These are phyloP conservation scores for Anadara kagoshimensis DNA, from an alignment of 1,140 invertebrate species.

Conservation along the genomic window DNA sequence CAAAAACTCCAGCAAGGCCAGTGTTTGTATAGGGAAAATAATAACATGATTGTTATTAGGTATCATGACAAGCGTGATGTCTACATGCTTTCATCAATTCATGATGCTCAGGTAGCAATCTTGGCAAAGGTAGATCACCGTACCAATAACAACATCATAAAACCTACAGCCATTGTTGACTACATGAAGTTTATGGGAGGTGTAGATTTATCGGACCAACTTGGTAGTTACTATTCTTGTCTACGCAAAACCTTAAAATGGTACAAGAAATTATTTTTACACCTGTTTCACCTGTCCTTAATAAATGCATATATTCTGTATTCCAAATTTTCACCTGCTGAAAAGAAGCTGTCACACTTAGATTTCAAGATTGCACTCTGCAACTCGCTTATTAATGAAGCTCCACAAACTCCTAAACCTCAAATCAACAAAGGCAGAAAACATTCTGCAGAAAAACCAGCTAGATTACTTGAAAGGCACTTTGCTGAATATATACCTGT, in stretches of 20 bases:
- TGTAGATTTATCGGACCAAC: constrained; percentile 27
- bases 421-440: constrained; percentile 17
- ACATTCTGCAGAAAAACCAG: not conserved
- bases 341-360: not conserved
- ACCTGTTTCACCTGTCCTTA: constrained; percentile 8
- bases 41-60: constrained; percentile 11
- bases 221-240: constrained; percentile 15
- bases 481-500: constrained; percentile 17
- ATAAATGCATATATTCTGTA: constrained; percentile 14
- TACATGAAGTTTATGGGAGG: constrained; percentile 29
- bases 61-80: constrained; percentile 40
- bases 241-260: constrained; percentile 19
- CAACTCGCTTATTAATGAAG: not conserved
- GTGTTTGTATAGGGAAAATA: constrained; percentile 5
- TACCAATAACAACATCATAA: constrained; percentile 16
- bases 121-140: constrained; percentile 6
- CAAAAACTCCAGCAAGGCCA: constrained; percentile 11
- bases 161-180: constrained; percentile 10
- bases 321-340: constrained; percentile 4
- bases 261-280: constrained; percentile 22
- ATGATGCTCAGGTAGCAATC: constrained; percentile 11
- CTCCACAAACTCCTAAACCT: not conserved
- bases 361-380: not conserved
- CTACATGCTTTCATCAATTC: constrained; percentile 33
- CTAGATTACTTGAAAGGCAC: constrained; percentile 2